Conservation (phyloP, 2,888 invertebrate species). For the Drosophila infuscata region DNA sequence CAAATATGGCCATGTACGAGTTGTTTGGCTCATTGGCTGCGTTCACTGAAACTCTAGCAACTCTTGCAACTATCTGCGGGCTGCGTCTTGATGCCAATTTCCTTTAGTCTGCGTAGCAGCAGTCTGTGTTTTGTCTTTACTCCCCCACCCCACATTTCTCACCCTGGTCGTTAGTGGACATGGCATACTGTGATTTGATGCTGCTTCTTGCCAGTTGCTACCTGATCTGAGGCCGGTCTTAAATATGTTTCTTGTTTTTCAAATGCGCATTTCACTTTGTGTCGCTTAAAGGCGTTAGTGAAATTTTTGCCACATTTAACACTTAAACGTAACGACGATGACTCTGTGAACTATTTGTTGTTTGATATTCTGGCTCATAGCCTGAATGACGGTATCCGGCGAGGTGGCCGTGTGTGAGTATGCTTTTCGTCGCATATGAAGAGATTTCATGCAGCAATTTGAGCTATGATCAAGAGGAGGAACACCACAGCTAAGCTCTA, state of each 20-base stretch:
- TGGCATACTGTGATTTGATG: conserved; percentile 25
- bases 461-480: conserved; percentile 11
- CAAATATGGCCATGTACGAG: conserved; percentile 68
- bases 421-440: conserved; percentile 56
- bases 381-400: conserved; percentile 77
- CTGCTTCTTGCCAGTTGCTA: conserved; percentile 27
- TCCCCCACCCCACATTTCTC: background rate
- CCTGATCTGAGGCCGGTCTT: conserved; percentile 19
- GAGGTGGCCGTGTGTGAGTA: conserved; percentile 46
- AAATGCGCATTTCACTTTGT: conserved; percentile 71
- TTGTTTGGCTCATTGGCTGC: conserved; percentile 43
- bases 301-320: conserved; percentile 67
- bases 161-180: conserved; percentile 38
- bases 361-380: conserved; percentile 37
- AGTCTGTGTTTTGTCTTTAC: conserved; percentile 27
- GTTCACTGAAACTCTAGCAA: conserved; percentile 9
- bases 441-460: conserved; percentile 68
- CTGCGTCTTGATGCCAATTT: conserved; percentile 63
- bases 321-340: conserved; percentile 47
- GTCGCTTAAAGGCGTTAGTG: conserved; percentile 67
- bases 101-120: conserved; percentile 32
- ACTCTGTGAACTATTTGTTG: conserved; percentile 27
- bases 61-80: conserved; percentile 25
- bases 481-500: conserved; percentile 46
- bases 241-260: conserved; percentile 13